Percentiles rank a stretch among this genome's conserved stretches.
These are phyloP conservation scores for Oncorhynchus kisutch DNA, from an alignment of 2,113 vertebrate genomes.

Conservation along the genomic window DNA sequence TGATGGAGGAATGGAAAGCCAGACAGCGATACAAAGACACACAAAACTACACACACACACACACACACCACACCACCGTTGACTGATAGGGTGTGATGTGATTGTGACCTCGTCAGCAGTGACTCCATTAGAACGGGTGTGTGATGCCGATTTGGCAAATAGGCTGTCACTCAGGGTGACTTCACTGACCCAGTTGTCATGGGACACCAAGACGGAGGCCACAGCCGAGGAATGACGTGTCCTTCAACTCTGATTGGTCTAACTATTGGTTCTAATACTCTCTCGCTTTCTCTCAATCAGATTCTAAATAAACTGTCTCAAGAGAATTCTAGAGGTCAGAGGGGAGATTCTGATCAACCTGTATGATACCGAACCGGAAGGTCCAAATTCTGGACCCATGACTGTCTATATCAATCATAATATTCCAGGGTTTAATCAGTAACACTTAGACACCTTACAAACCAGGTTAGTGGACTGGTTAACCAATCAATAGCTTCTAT, in stretches of 20 bases:
- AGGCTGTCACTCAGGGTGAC: conserved; percentile 7
- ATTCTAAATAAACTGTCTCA: not conserved
- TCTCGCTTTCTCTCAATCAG: not conserved
- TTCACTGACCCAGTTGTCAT: conserved; percentile 19
- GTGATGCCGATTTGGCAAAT: conserved; percentile 18
- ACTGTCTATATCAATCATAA: not conserved
- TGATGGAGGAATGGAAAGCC: not conserved
- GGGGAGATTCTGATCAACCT: not conserved
- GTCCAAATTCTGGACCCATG: not conserved
- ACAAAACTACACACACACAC: not conserved
- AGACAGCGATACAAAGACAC: not conserved
- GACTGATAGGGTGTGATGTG: conserved; percentile 1
- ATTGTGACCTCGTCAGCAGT: not conserved
- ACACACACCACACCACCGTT: not conserved
- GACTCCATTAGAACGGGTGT: not conserved
- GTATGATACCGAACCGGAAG: not conserved
- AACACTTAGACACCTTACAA: not conserved
- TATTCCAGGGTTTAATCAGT: not conserved
- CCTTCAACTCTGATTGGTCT: not conserved
- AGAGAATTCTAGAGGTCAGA: not conserved
- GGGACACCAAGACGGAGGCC: not conserved
- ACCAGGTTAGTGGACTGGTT: not conserved
- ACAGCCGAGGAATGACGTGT: not conserved
- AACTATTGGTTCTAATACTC: not conserved
- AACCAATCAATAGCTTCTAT: not conserved